These are phyloP conservation scores for Aphaenogaster rudis DNA, from an alignment of 1,140 invertebrate species.

Conservation along the genomic window DNA sequence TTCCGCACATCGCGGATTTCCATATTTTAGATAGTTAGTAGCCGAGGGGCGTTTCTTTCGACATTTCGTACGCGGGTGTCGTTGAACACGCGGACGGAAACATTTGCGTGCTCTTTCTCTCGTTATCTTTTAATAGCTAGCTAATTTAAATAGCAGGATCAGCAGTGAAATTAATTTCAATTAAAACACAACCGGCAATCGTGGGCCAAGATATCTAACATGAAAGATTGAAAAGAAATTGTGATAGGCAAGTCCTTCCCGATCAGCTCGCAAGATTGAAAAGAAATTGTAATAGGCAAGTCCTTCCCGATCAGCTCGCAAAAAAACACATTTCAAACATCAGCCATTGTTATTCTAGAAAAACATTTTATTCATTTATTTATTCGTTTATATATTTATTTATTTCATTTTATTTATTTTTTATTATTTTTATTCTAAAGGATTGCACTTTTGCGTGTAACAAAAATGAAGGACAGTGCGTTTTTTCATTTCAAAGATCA, in stretches of 20 bases:
- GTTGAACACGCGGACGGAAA: neutral
- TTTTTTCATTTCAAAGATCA: neutral
- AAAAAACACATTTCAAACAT: neutral
- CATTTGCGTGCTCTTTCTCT: neutral
- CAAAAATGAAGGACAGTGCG: neutral
- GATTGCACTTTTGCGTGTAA: neutral
- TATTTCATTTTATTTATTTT: neutral
- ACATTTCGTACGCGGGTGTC: neutral
- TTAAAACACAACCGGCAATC: neutral
- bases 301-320: neutral
- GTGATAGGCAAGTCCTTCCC: neutral
- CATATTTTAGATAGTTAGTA: slow-evolving; percentile 8
- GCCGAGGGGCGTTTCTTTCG: slow-evolving; percentile 18
- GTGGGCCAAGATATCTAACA: neutral
- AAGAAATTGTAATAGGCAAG: neutral
- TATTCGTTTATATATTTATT: neutral
- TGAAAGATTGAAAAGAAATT: neutral
- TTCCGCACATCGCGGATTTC: slow-evolving; percentile 1
- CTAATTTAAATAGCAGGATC: neutral
- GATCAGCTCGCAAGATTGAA: neutral
- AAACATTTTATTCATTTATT: neutral
- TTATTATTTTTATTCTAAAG: neutral
- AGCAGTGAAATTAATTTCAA: neutral
- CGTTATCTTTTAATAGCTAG: neutral
- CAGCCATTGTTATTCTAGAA: neutral